Conservation (phyloP, 2,797 vertebrate species). For the Neopelma chrysocephalum region DNA sequence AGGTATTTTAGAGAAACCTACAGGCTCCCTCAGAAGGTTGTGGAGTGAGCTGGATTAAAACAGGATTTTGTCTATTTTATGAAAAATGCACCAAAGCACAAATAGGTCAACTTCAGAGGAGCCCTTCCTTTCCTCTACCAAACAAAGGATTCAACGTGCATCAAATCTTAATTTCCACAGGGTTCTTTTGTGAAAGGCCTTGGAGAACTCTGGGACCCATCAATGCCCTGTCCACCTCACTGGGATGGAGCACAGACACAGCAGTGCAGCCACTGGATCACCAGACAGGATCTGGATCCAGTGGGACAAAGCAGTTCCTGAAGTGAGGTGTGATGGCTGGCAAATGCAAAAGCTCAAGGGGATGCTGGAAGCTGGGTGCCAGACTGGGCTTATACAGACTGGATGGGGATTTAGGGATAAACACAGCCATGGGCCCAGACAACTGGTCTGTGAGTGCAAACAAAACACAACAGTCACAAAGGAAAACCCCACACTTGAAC, state of each 20-base stretch:
- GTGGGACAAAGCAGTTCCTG: not conserved
- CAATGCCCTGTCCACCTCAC: accelerated
- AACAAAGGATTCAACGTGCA: not conserved
- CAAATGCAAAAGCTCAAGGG: not conserved
- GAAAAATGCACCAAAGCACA: slow-evolving; percentile 39
- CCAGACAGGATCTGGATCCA: not conserved
- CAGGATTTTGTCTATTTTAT: slow-evolving; percentile 53
- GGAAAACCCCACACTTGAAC: not conserved
- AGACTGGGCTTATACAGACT: not conserved
- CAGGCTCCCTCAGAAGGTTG: slow-evolving; percentile 19
- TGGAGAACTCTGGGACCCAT: not conserved
- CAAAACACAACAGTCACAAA: not conserved
- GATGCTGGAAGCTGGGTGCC: not conserved
- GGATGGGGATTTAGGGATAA: not conserved
- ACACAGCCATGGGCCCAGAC: not conserved
- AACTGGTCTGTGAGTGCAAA: not conserved
- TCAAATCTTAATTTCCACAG: not conserved
- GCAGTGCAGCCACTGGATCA: not conserved
- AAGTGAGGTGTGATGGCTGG: not conserved
- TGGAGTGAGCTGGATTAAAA: slow-evolving; percentile 35
- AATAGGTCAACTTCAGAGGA: slow-evolving; percentile 46
- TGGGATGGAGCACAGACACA: not conserved
- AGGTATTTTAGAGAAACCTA: slow-evolving; percentile 45
- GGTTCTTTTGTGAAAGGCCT: not conserved
- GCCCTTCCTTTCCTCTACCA: not conserved